Conservation (phyloP, 2,888 invertebrate genomes). For the Chloromyia formosa region DNA sequence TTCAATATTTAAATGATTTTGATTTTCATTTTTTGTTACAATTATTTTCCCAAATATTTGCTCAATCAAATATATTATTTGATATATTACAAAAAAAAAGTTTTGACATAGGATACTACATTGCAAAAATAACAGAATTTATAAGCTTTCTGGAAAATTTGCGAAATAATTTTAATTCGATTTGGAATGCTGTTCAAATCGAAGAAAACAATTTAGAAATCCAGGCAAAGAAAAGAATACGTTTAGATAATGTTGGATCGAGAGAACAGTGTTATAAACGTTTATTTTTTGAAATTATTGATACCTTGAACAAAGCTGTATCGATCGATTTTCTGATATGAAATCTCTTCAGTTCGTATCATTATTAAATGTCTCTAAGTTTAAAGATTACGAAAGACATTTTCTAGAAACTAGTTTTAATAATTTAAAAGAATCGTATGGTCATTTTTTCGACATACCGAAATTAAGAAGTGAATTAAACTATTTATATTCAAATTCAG, state of each 20-base stretch:
- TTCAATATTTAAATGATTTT: conserved; percentile 1
- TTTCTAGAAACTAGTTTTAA: too few relatives aligned
- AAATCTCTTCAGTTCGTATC: too few relatives aligned
- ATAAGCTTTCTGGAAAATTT: background rate
- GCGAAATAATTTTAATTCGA: too few relatives aligned
- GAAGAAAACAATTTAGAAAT: background rate
- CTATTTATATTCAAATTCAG: background rate
- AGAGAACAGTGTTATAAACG: background rate
- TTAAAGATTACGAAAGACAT: too few relatives aligned
- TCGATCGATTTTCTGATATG: too few relatives aligned
- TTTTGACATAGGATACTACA: background rate
- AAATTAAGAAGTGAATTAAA: conserved; percentile 18
- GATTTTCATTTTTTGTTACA: background rate
- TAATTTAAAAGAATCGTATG: too few relatives aligned
- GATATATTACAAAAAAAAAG: background rate
- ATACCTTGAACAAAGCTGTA: background rate
- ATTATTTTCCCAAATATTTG: background rate
- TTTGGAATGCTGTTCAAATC: background rate
- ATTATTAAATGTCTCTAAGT: too few relatives aligned
- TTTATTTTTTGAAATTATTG: conserved; percentile 3
- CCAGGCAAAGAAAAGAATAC: background rate
- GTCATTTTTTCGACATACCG: background rate
- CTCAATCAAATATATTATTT: background rate
- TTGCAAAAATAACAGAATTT: background rate
- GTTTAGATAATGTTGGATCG: background rate